Evolutionary conservation across 1,140 invertebrate species (phyloP).

Genomic region (Dendrolimus kikuchii): DNA sequence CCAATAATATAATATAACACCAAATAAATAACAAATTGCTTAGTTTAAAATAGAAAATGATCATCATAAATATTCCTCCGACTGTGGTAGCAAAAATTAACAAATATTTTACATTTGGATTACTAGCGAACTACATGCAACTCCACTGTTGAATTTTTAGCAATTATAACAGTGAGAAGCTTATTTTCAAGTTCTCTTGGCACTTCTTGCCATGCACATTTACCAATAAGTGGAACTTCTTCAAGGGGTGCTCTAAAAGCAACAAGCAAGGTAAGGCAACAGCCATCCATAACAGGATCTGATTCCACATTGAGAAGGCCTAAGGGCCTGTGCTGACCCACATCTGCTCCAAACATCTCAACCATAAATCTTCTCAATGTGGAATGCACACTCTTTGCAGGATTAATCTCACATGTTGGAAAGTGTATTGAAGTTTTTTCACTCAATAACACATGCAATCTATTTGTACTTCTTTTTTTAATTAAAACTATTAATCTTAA

Average conservation of each 20-base stretch:
- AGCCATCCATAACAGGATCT: slow-evolving; percentile 80
- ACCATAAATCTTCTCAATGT: slow-evolving; percentile 92
- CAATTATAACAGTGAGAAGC: slow-evolving; percentile 77
- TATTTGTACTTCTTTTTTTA: slow-evolving; percentile 88
- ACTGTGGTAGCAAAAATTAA: too few relatives aligned
- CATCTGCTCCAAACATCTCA: slow-evolving; percentile 90
- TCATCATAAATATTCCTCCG: too few relatives aligned
- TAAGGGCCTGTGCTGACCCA: slow-evolving; percentile 88
- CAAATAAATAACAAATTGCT: too few relatives aligned
- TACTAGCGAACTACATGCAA: slow-evolving; percentile 86
- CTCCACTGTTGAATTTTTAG: slow-evolving; percentile 84
- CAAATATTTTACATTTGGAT: not conserved
- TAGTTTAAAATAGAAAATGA: too few relatives aligned
- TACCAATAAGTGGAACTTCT: slow-evolving; percentile 87
- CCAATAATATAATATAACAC: too few relatives aligned
- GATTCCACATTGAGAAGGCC: slow-evolving; percentile 82
- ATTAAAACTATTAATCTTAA: slow-evolving; percentile 86
- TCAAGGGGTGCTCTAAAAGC: slow-evolving; percentile 88
- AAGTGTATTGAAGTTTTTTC: slow-evolving; percentile 87
- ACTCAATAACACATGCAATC: slow-evolving; percentile 86
- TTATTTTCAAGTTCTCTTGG: slow-evolving; percentile 79
- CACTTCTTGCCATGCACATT: slow-evolving; percentile 91
- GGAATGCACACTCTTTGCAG: slow-evolving; percentile 87
- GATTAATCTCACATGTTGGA: slow-evolving; percentile 91
- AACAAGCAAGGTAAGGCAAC: slow-evolving; percentile 88